Evolutionary conservation across 2,888 invertebrate genomes (phyloP).

Genomic region (Liopterus haemorrhoidalis): DNA sequence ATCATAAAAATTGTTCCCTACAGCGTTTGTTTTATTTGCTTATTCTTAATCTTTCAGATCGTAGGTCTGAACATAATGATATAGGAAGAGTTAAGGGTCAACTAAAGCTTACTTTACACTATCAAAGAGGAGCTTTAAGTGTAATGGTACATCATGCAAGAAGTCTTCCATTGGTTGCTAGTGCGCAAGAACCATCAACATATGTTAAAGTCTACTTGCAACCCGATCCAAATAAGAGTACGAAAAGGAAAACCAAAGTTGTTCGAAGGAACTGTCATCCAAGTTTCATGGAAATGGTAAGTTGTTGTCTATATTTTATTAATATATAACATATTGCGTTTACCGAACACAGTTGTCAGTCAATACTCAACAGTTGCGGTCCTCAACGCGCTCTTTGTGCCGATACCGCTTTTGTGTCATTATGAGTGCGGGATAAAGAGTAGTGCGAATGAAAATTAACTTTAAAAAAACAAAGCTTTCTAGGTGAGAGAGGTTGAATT

Average conservation of each 20-base stretch:
- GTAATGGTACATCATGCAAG: conserved; percentile 89
- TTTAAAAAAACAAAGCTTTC: no score
- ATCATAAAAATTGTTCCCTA: conserved; percentile 50
- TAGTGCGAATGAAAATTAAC: no score
- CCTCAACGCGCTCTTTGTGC: no score
- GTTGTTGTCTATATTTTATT: conserved; percentile 22
- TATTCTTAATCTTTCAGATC: conserved; percentile 33
- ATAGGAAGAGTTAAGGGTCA: conserved; percentile 58
- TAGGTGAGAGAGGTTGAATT: no score
- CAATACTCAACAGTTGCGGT: no score
- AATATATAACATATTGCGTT: conserved; percentile 2
- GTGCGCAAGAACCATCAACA: conserved; percentile 78
- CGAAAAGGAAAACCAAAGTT: conserved; percentile 94
- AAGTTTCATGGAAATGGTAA: conserved; percentile 96
- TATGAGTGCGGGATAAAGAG: no score
- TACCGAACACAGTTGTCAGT: no score
- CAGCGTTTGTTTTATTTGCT: conserved; percentile 44
- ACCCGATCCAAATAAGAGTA: conserved; percentile 85
- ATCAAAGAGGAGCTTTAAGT: conserved; percentile 65
- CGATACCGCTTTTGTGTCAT: no score
- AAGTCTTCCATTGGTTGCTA: conserved; percentile 72
- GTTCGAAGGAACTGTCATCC: conserved; percentile 89
- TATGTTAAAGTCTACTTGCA: conserved; percentile 90
- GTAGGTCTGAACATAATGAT: conserved; percentile 31
- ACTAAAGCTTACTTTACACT: conserved; percentile 72